These are phyloP conservation scores for Leistus spinibarbis DNA, from an alignment of 2,888 invertebrate species.

Conservation along the genomic window DNA sequence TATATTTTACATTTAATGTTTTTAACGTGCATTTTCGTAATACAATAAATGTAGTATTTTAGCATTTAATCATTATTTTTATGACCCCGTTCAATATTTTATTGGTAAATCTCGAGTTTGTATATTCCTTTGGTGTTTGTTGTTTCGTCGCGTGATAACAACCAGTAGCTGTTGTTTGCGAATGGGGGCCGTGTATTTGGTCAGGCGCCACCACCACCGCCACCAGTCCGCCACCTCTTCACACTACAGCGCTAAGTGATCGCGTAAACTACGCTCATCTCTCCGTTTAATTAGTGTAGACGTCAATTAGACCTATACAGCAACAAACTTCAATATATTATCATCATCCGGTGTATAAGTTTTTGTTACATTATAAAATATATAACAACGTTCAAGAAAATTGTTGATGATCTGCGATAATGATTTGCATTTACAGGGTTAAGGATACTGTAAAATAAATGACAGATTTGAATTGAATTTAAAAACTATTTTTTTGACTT, in stretches of 20 bases:
- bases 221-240: constrained; percentile 25
- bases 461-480: too few species aligned
- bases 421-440: too few species aligned
- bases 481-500: too few species aligned
- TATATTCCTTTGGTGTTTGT: neutral
- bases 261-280: constrained; percentile 31
- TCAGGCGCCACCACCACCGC: constrained; percentile 12
- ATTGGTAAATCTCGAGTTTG: neutral
- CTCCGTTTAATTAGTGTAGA: constrained; percentile 27
- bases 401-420: too few species aligned
- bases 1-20: too few species aligned
- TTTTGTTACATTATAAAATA: too few species aligned
- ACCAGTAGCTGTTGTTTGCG: constrained; percentile 1
- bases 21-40: too few species aligned
- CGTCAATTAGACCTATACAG: constrained; percentile 29
- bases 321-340: neutral
- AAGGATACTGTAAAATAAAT: too few species aligned
- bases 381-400: too few species aligned
- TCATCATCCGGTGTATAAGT: neutral
- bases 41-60: too few species aligned
- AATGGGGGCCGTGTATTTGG: neutral
- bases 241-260: constrained; percentile 22
- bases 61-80: too few species aligned
- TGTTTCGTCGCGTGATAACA: neutral
- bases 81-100: too few species aligned